Conservation (phyloP, 2,797 vertebrate genomes). For the Sebastes matsubarae region DNA sequence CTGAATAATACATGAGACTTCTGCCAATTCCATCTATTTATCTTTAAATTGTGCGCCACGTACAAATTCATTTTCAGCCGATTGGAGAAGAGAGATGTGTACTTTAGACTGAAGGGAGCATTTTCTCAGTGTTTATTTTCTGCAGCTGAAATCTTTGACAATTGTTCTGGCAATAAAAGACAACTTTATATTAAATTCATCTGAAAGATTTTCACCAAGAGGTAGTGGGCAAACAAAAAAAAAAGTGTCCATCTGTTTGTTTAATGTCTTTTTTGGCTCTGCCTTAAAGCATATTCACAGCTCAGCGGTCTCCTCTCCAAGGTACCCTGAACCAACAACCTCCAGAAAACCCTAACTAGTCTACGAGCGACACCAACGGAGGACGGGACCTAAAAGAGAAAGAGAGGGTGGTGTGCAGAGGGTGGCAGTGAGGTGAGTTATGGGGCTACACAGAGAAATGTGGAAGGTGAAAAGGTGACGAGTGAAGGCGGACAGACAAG, state of each 20-base stretch:
- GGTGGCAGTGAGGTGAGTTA: slow-evolving; percentile 60
- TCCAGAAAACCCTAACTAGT: slow-evolving; percentile 52
- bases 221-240: slow-evolving; percentile 64
- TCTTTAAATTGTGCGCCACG: slow-evolving; percentile 24
- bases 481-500: slow-evolving; percentile 46
- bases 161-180: slow-evolving; percentile 29
- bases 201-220: slow-evolving; percentile 54
- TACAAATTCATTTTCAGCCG: neutral
- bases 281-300: slow-evolving; percentile 69
- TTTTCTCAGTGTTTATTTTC: slow-evolving; percentile 42
- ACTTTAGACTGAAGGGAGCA: slow-evolving; percentile 22
- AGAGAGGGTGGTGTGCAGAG: slow-evolving; percentile 33
- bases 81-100: slow-evolving; percentile 30
- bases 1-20: slow-evolving; percentile 43
- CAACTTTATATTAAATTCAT: slow-evolving; percentile 36
- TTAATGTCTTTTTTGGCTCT: slow-evolving; percentile 63
- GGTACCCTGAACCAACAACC: slow-evolving; percentile 43
- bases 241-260: slow-evolving; percentile 30
- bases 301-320: slow-evolving; percentile 67
- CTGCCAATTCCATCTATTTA: slow-evolving; percentile 34
- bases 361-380: slow-evolving; percentile 60
- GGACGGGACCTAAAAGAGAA: slow-evolving; percentile 64
- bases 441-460: slow-evolving; percentile 55
- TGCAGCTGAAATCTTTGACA: slow-evolving; percentile 31
- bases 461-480: slow-evolving; percentile 46